Evolutionary conservation across 2,888 invertebrate species (phyloP).

Genomic region (Lottia gigantea): DNA sequence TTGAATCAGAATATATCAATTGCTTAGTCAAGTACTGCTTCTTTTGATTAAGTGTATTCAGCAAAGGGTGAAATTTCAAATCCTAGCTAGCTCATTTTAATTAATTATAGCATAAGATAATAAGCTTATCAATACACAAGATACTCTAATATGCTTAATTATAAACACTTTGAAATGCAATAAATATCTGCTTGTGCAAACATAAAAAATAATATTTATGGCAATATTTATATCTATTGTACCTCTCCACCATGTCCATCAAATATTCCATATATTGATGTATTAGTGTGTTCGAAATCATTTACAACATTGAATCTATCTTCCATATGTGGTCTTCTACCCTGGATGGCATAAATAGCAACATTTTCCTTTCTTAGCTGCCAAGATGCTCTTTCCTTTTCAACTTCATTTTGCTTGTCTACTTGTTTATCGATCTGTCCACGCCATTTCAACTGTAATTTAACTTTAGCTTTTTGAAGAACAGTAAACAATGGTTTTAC

Average conservation of each 20-base stretch:
- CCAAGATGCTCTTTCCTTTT: conserved; percentile 72
- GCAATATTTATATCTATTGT: conserved; percentile 32
- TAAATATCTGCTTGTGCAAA: too few relatives aligned
- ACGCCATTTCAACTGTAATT: conserved; percentile 33
- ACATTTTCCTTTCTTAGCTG: conserved; percentile 80
- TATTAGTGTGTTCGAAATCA: conserved; percentile 85
- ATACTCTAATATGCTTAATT: too few relatives aligned
- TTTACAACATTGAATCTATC: conserved; percentile 91
- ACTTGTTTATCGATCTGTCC: conserved; percentile 26
- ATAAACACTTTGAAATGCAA: too few relatives aligned
- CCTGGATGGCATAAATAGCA: conserved; percentile 90
- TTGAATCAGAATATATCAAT: too few relatives aligned
- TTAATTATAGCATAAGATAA: too few relatives aligned
- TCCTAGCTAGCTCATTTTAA: too few relatives aligned
- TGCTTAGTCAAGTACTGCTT: too few relatives aligned
- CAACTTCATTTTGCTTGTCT: conserved; percentile 23
- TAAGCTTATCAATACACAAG: too few relatives aligned
- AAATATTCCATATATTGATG: conserved; percentile 90
- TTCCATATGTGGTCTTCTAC: conserved; percentile 91
- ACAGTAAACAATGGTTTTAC: conserved; percentile 48
- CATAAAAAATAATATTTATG: too few relatives aligned
- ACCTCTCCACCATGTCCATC: conserved; percentile 95
- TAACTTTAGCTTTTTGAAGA: conserved; percentile 35
- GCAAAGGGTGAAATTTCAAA: too few relatives aligned
- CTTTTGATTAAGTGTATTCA: too few relatives aligned